phyloP scores from a whole-genome alignment of 2,113 vertebrate genomes.

The Corynorhinus townsendii region DNA sequence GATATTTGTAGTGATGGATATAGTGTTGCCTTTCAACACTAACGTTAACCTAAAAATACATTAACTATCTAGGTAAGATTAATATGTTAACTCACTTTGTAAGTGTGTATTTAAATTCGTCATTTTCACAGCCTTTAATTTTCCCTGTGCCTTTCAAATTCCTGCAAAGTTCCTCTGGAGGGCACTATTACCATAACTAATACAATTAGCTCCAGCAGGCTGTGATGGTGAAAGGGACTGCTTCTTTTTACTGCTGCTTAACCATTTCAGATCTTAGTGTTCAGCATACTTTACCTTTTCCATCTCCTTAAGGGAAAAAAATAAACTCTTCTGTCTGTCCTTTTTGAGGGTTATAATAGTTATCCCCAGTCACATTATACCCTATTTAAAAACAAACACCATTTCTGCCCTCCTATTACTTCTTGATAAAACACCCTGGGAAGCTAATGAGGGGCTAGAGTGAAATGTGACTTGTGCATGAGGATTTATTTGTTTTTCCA shows the following conservation, averaged over 20 bases:
- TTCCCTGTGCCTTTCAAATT: slow-evolving; percentile 61
- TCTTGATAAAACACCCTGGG: background rate
- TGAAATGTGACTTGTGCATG: background rate
- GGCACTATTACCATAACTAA: slow-evolving; percentile 82
- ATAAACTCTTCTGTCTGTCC: background rate
- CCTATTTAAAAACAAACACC: background rate
- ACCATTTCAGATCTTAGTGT: background rate
- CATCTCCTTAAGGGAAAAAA: background rate
- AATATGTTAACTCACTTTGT: background rate
- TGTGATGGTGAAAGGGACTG: accelerated
- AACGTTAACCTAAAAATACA: background rate
- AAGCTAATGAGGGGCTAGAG: background rate
- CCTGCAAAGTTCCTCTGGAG: slow-evolving; percentile 82
- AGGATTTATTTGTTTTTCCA: background rate
- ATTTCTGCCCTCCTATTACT: background rate
- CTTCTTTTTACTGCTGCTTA: background rate
- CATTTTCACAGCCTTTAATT: background rate
- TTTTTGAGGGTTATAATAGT: background rate
- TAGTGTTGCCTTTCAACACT: background rate
- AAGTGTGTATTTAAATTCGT: background rate
- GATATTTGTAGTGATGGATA: background rate
- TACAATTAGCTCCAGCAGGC: slow-evolving; percentile 66
- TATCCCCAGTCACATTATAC: background rate
- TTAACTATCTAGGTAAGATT: background rate
- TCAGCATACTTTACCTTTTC: background rate